Base-by-base conservation (phyloP, 2,888 invertebrate genomes). In the Embidobia sp. region DNA sequence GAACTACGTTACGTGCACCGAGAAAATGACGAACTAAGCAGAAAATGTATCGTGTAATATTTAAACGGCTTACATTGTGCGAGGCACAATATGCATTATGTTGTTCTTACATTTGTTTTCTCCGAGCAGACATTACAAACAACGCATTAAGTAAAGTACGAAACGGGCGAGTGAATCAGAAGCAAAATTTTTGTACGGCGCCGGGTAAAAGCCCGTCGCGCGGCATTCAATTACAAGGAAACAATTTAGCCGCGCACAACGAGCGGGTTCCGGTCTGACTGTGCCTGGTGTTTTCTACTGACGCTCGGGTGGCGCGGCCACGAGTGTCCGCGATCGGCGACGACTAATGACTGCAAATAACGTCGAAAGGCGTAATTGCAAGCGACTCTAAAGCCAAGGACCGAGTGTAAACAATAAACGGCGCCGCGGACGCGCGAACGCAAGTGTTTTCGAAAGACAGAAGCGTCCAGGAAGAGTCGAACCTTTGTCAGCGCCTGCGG, bases 401-500 rank as follows among this genome's bases (percentile, higher is more conserved):
- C 44, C 44, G 29, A 35, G 33, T 19, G 49, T 42, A 46, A 61
- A 61, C 53, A 61, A 72, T 49, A 42, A 72, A 64, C 11, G 59
- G 16, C 29, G 18, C 18, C 29, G 40, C 44, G 19, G 64, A 18
- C 10, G 29, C 37, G 48, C 40, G 49, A 49, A 40, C 53, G 44
- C 51, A 48, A 35, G 40, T 35, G 53, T 66, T 69, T 69, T 77
- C 19, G 37, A 66, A 51, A 37, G 27, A 76, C 73, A 48, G 42
- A 73, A 77, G 51, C 33, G 51, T 22, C 35, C 63, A 64, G 48
- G 78, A 77, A 83, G 81, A 82, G 78, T 75, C 61, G 80, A 78
- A 80, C 78, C 79, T 83, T 83, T 82, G 83, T 80, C 79, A 81
- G 70, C 75, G 77, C 74, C 80, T 78, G 78, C 78, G 78, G 76